A percentile compares a stretch with the other conserved stretches of the same genome.
Conservation (phyloP, 2,113 vertebrate species). For the Rhea pennata region DNA sequence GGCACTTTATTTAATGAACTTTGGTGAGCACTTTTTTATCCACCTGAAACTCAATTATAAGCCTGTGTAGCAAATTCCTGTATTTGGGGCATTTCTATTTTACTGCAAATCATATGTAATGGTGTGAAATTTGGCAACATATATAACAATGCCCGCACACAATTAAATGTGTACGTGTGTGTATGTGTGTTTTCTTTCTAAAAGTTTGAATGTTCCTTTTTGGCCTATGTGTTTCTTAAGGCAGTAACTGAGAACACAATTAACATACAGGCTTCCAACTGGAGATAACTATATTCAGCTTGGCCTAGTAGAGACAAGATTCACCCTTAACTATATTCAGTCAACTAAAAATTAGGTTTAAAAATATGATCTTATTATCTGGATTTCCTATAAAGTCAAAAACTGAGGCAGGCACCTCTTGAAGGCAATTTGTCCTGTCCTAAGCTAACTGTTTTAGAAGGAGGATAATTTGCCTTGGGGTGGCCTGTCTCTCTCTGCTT, state of each 20-base stretch:
- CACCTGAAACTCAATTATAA: neutral
- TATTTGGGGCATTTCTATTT: neutral
- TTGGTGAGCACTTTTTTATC: slow-evolving; percentile 9
- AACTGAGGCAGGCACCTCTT: neutral
- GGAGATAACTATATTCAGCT: neutral
- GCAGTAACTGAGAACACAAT: neutral
- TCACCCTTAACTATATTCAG: neutral
- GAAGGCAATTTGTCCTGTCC: neutral
- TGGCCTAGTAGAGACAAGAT: neutral
- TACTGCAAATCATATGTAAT: neutral
- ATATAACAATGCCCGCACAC: neutral
- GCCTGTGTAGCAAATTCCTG: neutral
- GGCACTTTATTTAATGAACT: slow-evolving; percentile 18
- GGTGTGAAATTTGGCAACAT: slow-evolving; percentile 17
- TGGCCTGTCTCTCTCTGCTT: neutral
- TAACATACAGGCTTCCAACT: neutral
- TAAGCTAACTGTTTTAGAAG: neutral
- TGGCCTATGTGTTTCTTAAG: neutral
- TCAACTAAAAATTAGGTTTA: neutral
- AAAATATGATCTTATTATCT: neutral
- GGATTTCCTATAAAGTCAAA: neutral
- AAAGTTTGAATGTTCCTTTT: neutral
- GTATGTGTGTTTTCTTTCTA: neutral
- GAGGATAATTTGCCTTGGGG: neutral
- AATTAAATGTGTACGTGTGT: neutral